A percentile compares a stretch with the other conserved stretches of the same genome.
These are phyloP conservation scores for Cynocephalus volans DNA, from an alignment of 2,113 vertebrate species.

Conservation along the genomic window DNA sequence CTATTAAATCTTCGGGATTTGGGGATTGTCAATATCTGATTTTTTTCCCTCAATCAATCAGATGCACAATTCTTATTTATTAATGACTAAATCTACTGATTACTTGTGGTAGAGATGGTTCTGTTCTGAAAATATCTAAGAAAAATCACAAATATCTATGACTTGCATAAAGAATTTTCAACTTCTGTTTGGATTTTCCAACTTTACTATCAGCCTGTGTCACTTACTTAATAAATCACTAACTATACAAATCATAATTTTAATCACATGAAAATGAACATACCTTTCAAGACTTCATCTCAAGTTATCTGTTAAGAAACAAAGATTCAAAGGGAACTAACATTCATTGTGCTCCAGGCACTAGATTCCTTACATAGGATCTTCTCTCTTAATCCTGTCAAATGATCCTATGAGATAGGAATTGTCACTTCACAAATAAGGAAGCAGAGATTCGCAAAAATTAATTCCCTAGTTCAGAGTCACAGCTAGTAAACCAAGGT, in stretches of 20 bases:
- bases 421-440: background rate
- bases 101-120: slow-evolving; percentile 41
- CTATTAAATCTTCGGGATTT: background rate
- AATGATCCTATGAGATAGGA: background rate
- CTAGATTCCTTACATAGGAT: background rate
- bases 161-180: slow-evolving; percentile 4
- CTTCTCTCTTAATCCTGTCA: background rate
- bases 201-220: background rate
- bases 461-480: background rate
- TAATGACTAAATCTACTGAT: background rate
- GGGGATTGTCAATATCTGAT: background rate
- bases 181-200: slow-evolving; percentile 11
- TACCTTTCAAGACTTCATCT: slow-evolving; percentile 16
- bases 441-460: background rate
- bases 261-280: slow-evolving; percentile 37
- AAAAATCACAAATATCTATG: slow-evolving; percentile 48
- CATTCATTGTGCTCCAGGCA: background rate
- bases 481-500: background rate
- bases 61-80: background rate
- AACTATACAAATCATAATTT: background rate
- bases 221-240: slow-evolving; percentile 27
- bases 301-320: slow-evolving; percentile 20
- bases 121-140: slow-evolving; percentile 35
- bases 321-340: background rate
- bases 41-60: background rate